A percentile compares a stretch with the other conserved stretches of the same genome.
These are phyloP conservation scores for Oopsacas minuta DNA, from an alignment of 37 sponge, comb jelly and placozoan species.

Conservation along the genomic window DNA sequence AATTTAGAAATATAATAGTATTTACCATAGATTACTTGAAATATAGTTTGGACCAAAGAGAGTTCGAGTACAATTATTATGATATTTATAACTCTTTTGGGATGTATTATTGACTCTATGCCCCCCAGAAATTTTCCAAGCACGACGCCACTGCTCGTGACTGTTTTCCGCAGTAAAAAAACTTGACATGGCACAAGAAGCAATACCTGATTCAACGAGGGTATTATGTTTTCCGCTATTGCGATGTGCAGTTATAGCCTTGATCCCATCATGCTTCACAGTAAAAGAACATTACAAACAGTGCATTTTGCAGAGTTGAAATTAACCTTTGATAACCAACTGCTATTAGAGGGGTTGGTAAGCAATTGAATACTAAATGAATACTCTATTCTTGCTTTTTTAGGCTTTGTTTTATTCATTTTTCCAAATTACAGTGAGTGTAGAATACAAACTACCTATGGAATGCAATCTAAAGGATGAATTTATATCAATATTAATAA, in stretches of 20 bases:
- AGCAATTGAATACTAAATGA: background rate
- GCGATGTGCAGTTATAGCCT: too few species aligned
- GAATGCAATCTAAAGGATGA: background rate
- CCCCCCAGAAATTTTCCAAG: too few species aligned
- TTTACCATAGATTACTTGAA: too few species aligned
- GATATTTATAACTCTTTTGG: too few species aligned
- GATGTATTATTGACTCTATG: too few species aligned
- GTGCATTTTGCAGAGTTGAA: background rate
- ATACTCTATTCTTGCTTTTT: background rate
- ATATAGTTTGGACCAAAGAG: too few species aligned
- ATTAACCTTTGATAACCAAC: background rate
- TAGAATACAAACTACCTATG: background rate
- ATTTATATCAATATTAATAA: background rate
- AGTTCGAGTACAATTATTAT: too few species aligned
- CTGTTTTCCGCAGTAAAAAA: background rate
- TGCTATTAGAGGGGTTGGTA: background rate
- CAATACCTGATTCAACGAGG: too few species aligned
- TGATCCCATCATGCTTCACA: background rate
- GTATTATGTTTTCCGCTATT: too few species aligned
- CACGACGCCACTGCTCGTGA: too few species aligned
- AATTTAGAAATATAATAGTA: too few species aligned
- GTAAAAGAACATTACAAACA: background rate
- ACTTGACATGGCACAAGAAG: background rate
- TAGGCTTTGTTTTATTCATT: background rate
- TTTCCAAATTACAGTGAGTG: background rate